Percentiles rank a stretch among this genome's conserved stretches.
Conservation (phyloP, 1,140 invertebrate genomes). For the Zaprionus ghesquierei region DNA sequence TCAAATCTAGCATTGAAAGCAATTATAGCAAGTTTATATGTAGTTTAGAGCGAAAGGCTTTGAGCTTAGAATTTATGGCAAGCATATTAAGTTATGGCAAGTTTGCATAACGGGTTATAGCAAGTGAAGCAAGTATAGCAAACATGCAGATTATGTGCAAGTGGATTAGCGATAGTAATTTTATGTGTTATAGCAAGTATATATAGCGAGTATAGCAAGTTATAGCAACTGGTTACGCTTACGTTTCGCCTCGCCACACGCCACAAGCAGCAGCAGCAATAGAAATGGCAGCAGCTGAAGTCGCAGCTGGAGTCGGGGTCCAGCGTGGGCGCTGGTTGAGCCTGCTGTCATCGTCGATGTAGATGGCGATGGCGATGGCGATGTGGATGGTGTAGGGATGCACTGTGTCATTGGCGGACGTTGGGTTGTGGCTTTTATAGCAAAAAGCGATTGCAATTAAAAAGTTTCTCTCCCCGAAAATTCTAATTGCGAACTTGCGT, state of each 20-base stretch:
- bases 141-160: neutral
- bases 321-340: neutral
- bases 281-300: neutral
- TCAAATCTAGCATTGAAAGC: neutral
- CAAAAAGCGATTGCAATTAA: constrained; percentile 53
- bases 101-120: neutral
- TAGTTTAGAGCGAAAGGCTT: too few species aligned
- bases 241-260: neutral
- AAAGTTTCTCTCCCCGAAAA: constrained; percentile 53
- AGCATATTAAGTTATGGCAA: neutral
- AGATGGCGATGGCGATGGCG: too few species aligned
- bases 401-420: neutral
- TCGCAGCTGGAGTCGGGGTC: neutral
- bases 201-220: neutral
- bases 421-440: constrained; percentile 21
- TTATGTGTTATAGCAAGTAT: neutral
- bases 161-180: neutral
- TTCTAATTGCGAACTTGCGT: constrained; percentile 41
- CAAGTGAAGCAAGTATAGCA: too few species aligned
- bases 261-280: neutral
- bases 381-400: neutral
- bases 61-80: too few species aligned
- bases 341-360: neutral
- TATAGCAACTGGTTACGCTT: neutral
- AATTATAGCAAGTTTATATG: neutral